Evolutionary conservation across 2,797 vertebrate species (phyloP).

Genomic region (Selene dorsalis): DNA sequence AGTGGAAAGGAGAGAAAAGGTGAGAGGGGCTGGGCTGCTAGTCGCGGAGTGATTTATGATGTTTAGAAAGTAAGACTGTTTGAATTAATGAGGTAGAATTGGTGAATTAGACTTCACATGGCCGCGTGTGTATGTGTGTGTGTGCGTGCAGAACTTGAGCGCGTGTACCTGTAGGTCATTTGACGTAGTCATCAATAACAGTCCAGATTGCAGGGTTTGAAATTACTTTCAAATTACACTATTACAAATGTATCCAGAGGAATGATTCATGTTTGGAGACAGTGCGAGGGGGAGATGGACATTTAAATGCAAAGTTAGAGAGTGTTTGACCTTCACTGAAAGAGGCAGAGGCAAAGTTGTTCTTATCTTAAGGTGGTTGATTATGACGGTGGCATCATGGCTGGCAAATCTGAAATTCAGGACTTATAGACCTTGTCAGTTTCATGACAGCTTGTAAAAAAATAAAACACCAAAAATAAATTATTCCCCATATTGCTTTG

Average conservation of each 20-base stretch:
- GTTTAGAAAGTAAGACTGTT: slow-evolving; percentile 75
- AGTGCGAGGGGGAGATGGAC: background rate
- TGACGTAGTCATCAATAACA: slow-evolving; percentile 71
- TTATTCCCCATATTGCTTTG: slow-evolving; percentile 51
- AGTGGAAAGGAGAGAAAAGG: slow-evolving; percentile 60
- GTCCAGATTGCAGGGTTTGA: slow-evolving; percentile 53
- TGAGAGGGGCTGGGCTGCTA: slow-evolving; percentile 65
- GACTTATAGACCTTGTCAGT: slow-evolving; percentile 41
- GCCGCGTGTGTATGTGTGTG: background rate
- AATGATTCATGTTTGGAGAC: slow-evolving; percentile 53
- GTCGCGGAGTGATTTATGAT: slow-evolving; percentile 80
- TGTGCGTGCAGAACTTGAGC: background rate
- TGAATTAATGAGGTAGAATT: slow-evolving; percentile 78
- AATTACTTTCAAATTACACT: slow-evolving; percentile 67
- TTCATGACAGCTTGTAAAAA: slow-evolving; percentile 36
- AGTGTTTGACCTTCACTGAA: slow-evolving; percentile 56
- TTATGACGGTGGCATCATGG: slow-evolving; percentile 23
- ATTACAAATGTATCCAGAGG: slow-evolving; percentile 48
- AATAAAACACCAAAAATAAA: slow-evolving; percentile 30
- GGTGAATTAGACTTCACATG: slow-evolving; percentile 69
- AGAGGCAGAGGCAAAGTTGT: slow-evolving; percentile 2
- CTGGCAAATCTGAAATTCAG: slow-evolving; percentile 34
- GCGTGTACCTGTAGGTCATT: slow-evolving; percentile 60
- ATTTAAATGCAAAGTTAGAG: slow-evolving; percentile 37
- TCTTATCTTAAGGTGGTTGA: slow-evolving; percentile 29